Evolutionary conservation across 2,113 vertebrate species (phyloP), one percentile per base, ranked within the genome.

Genomic region (Gymnocephalus cernua): DNA sequence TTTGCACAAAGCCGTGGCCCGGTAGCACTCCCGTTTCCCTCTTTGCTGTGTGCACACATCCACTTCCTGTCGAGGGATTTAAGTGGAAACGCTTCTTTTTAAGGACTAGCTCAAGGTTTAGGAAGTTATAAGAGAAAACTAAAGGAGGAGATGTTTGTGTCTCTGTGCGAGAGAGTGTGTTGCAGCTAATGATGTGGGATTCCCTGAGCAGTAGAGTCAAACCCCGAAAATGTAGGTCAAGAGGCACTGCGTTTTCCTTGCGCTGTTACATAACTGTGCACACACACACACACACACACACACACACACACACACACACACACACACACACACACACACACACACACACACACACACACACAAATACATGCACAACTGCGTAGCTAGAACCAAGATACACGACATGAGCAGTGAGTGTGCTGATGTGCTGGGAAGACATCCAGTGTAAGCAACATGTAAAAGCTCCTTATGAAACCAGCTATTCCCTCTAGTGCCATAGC

Each of bases 201-300:
- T 92, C 88, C 90, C 89, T 79, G 8, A 81, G 84, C 69, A 32
- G 65, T 70, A 3, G 44, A 80, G 77, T 56, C 74, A 69, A 75
- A 84, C 62, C 74, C 79, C 25, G 48, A 85, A 74, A 83, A 92
- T 87, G 64, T 87, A 87, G 92, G 88, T 88, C 91, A 92, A 68
- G 75, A 85, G 78, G 77, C 79, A 44, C 64, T 51, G 62, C 32
- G 9, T 69, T 85, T 77, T 73, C 63, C 77, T 77, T 23, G 62
- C 12, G 57, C 71, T 72, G 77, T 90, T 91, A 79, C 90, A 77
- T 92, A 91, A 92, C 66, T 53, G 21, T 6, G 14, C 62, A 72
- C 68, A 44, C 61, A 82, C 57, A 58, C 64, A 67, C 59, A 83
- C 47, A 77, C 18, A 45, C 59, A 83, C 51, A 54, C 56, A 70